Evolutionary conservation across 2,888 invertebrate species (phyloP).

Genomic region (Nephrotoma appendiculata): DNA sequence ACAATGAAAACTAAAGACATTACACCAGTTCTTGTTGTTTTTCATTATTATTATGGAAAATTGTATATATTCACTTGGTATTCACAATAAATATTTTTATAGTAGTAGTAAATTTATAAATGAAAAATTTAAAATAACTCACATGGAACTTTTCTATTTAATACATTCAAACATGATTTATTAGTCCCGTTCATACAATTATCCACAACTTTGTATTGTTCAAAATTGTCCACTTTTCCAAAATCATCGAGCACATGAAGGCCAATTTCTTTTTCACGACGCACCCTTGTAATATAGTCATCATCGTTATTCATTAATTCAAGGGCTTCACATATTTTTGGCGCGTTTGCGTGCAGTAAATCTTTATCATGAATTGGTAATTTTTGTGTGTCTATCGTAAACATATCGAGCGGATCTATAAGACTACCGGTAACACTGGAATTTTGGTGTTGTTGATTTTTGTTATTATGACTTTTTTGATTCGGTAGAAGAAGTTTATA

Average conservation of each 20-base stretch:
- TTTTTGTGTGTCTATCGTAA: constrained; percentile 14
- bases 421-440: background rate
- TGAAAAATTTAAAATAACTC: constrained; percentile 5
- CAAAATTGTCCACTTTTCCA: constrained; percentile 14
- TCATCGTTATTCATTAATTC: background rate
- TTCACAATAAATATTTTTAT: background rate
- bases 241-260: constrained; percentile 15
- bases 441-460: background rate
- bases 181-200: constrained; percentile 18
- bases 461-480: constrained; percentile 13
- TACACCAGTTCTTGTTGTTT: background rate
- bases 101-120: background rate
- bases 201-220: constrained; percentile 16
- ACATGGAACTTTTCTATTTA: constrained; percentile 22
- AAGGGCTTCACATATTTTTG: background rate
- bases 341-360: background rate
- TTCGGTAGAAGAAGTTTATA: constrained; percentile 13
- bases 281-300: background rate
- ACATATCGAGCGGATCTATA: background rate
- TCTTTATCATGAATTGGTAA: constrained; percentile 2
- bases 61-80: background rate
- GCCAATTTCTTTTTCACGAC: constrained; percentile 6
- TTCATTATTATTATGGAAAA: background rate
- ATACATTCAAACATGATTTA: constrained; percentile 21
- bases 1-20: background rate